A percentile compares a stretch with the other conserved stretches of the same genome.
phyloP scores from a whole-genome alignment of 2,888 invertebrate genomes.

The Andrena praecox region DNA sequence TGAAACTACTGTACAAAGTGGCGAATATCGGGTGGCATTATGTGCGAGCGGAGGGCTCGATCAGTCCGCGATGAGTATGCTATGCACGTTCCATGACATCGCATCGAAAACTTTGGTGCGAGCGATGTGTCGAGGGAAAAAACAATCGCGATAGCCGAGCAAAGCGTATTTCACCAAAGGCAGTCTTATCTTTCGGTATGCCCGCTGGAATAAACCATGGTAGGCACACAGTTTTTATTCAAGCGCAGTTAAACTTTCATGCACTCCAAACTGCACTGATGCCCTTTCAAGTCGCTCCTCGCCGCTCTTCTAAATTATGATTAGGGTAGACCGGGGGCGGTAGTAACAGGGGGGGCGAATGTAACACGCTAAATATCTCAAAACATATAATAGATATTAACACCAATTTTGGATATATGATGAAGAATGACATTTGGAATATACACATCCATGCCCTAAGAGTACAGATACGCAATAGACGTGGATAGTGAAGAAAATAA shows the following conservation, averaged over 20 bases:
- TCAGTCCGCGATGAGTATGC: slow-evolving; percentile 1
- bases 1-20: background rate
- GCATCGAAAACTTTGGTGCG: background rate
- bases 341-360: no score
- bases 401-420: no score
- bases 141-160: slow-evolving; percentile 1
- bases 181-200: background rate
- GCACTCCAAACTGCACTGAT: background rate
- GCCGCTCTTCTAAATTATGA: background rate
- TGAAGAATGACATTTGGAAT: no score
- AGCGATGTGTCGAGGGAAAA: background rate
- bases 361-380: no score
- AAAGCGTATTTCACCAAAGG: background rate
- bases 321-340: background rate
- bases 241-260: background rate
- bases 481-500: no score
- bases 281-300: slow-evolving; percentile 8
- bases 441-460: no score
- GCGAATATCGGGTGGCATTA: background rate
- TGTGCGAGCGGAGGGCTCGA: background rate
- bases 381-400: no score
- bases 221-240: background rate
- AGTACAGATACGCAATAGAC: no score
- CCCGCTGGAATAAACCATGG: background rate
- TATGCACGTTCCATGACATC: background rate